Evolutionary conservation across 2,797 vertebrate species (phyloP), one percentile per base, ranked within the genome.

Genomic region (Triplophysa yarkandensis): DNA sequence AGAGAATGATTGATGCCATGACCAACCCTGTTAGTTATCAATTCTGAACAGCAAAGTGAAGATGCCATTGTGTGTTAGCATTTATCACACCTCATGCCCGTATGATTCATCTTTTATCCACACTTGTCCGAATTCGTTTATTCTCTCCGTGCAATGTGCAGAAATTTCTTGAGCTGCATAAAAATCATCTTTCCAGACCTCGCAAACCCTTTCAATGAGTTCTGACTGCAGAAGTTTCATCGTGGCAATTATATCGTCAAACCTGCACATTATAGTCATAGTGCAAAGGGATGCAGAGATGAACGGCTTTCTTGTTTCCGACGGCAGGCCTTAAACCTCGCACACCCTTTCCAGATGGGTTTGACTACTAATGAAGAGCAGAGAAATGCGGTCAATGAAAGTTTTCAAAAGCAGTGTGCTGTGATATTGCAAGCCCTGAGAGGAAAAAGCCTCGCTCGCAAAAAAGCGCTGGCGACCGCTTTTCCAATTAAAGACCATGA

Each of bases 401-500:
- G 17, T 32, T 39, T 21, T 61, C 25, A 50, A 44, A 66, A 21
- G 48, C 60, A 68, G 58, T 34, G 44, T 74, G n/a, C 71, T 67
- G 68, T 69, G 41, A 82, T 72, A 79, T 79, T 61, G 44, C 32
- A 71, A 66, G 62, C 68, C 39, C 57, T 32, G 8, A 2, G 41
- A 65, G 60, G 34, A 64, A 41, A 69, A 50, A 4, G 2, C 6
- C 16, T 62, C 74, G 36, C 19, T 65, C 25, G 27, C 14, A 74
- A 44, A 48, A 27, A 9, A 43, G 17, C 27, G 68, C 2, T 11
- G 25, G 41, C 52, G 25, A 54, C 54, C 6, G 17, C 58, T 61
- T 78, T 81, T 78, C 65, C 69, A 76, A 77, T 78, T 78, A 78
- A 81, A 77, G 54, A 43, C 61, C 52, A 19, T 54, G 70, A 78